Percentiles rank a stretch among this genome's conserved stretches.
Evolutionary conservation across 92 coral and sea anemone genomes (phyloP).

Genomic region (Porites rus): DNA sequence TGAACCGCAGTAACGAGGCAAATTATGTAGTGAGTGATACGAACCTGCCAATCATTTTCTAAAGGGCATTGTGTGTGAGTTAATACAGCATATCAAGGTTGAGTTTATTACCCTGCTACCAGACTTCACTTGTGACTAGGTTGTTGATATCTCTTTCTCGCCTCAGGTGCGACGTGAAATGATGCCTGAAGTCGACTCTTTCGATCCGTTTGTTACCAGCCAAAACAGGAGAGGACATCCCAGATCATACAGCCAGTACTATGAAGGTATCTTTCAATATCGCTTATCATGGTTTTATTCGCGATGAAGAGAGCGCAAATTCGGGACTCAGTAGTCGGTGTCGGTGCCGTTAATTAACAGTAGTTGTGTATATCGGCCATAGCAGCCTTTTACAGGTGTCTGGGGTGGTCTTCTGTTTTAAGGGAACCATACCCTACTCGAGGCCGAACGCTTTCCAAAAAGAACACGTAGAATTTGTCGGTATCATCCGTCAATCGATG

Average conservation of each 20-base stretch:
- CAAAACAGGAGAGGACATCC: slow-evolving; percentile 12
- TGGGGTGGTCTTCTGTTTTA: not conserved
- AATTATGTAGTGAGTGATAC: not conserved
- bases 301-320: not conserved
- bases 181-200: slow-evolving; percentile 44
- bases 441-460: not conserved
- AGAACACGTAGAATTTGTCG: not conserved
- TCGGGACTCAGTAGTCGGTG: not conserved
- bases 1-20: not conserved
- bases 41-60: slow-evolving; percentile 29
- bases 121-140: not conserved
- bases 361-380: not conserved
- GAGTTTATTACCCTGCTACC: not conserved
- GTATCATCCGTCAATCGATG: not conserved
- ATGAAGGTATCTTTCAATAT: slow-evolving; percentile 24
- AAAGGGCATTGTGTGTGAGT: slow-evolving; percentile 1
- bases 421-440: not conserved
- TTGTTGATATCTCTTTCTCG: slow-evolving; percentile 8
- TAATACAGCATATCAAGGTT: not conserved
- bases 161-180: slow-evolving; percentile 39
- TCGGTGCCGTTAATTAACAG: not conserved
- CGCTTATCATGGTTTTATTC: not conserved
- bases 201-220: slow-evolving; percentile 28
- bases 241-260: slow-evolving; percentile 47
- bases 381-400: not conserved